Base-by-base conservation (phyloP, 2,113 vertebrate genomes). In the Ochotona curzoniae region DNA sequence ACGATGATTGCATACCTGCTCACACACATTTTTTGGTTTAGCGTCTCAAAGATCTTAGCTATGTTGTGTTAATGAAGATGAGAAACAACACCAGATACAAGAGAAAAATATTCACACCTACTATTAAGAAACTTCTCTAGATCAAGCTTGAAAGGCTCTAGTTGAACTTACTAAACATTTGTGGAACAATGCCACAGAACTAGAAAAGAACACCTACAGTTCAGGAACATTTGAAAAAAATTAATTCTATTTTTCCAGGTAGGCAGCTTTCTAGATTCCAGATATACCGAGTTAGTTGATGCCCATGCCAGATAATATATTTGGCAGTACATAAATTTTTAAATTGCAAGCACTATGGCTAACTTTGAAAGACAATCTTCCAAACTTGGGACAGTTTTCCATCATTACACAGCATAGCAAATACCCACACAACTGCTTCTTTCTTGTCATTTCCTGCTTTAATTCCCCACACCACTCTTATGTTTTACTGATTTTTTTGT, bases 181-280 rank as follows among this genome's bases (percentile, higher is more conserved):
- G 66, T 83, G 67, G 28, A 86, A 73, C 30, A 69, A 64, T 25
- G 60, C 63, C 71, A 83, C 76, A 75, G 87, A 89, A 81, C 63
- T 10, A 87, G 47, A 89, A 60, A 71, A 90, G 32, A 44, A 6
- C 38, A 44, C n/a, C n/a, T n/a, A n/a, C n/a, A n/a, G 88, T 81
- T 90, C 87, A 95, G 63, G 79, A 63, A 84, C 69, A 61, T 89
- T 85, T 83, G 64, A 76, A 84, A 91, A 85, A 51, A 78, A 89
- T 73, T 94, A 95, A 93, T 90, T 94, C 89, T 81, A 89, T 92
- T 96, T 94, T 38, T 90, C 30, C 63, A 73, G 44, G 71, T 66
- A 96, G 66, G 91, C 54, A 89, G 75, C 81, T 86, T 93, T 32
- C 57, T 89, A 74, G 57, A 90, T 76, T 87, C 67, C 78, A 94